Conservation (phyloP, 2,113 vertebrate genomes). For the Glaucidium brasilianum region DNA sequence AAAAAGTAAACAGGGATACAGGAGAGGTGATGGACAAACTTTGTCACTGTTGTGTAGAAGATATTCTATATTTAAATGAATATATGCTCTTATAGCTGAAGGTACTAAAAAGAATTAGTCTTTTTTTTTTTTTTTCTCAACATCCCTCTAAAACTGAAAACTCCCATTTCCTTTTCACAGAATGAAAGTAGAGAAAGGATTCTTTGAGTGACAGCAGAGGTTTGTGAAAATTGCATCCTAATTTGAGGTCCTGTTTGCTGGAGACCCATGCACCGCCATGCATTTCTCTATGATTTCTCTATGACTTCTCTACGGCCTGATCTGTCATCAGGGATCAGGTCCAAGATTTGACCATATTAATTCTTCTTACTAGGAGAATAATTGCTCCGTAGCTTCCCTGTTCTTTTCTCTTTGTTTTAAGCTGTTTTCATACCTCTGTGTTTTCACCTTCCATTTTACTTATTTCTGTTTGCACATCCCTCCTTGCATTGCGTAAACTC, state of each 20-base stretch:
- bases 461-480: rapidly evolving
- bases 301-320: too few species aligned
- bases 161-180: neutral
- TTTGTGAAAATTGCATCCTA: neutral
- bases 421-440: neutral
- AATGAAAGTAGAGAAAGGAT: neutral
- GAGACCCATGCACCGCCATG: neutral
- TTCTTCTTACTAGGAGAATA: neutral
- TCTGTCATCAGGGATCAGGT: neutral
- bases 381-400: neutral
- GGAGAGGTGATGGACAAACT: neutral
- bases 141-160: neutral
- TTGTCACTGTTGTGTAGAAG: neutral
- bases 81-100: neutral
- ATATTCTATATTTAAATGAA: neutral
- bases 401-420: neutral
- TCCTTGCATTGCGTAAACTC: neutral
- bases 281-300: neutral
- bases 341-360: neutral
- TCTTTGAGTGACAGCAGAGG: neutral
- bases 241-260: neutral
- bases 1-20: neutral
- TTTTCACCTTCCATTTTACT: neutral
- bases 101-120: neutral
- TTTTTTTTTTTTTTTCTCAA: neutral